phyloP scores from a whole-genome alignment of 2,113 vertebrate genomes.

The Mobula birostris region DNA sequence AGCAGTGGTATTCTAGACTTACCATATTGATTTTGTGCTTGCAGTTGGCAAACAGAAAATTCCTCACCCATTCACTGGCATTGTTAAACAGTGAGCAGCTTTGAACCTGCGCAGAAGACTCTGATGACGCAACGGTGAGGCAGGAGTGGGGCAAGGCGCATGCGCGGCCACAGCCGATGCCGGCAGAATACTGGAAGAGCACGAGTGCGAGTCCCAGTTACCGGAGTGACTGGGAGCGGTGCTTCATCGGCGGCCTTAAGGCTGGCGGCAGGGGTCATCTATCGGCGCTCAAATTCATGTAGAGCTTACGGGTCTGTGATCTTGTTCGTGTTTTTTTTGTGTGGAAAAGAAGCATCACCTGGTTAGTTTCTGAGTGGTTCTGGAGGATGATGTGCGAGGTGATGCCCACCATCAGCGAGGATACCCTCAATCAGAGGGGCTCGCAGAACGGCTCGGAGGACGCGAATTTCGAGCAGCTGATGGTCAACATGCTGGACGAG shows the following conservation, averaged over 20 bases:
- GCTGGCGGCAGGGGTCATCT: conserved; percentile 42
- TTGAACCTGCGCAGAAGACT: too few relatives aligned
- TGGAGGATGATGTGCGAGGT: conserved; percentile 87
- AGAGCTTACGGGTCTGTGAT: conserved; percentile 22
- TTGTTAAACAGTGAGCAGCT: not conserved
- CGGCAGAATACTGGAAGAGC: not conserved
- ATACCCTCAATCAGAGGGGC: conserved; percentile 72
- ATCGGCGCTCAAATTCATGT: conserved; percentile 46
- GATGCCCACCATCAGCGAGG: conserved; percentile 96
- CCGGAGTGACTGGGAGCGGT: not conserved
- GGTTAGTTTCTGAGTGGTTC: conserved; percentile 45
- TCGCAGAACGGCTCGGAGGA: conserved; percentile 73
- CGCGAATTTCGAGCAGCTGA: conserved; percentile 94
- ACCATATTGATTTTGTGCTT: not conserved
- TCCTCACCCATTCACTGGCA: not conserved
- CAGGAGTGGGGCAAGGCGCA: conserved; percentile 7
- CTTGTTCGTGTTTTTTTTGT: not conserved
- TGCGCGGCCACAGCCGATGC: not conserved
- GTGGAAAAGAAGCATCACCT: conserved; percentile 44
- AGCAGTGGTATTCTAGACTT: not conserved
- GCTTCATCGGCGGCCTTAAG: conserved; percentile 40
- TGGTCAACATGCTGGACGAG: conserved; percentile 98
- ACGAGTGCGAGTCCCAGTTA: not conserved
- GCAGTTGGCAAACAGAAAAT: not conserved
- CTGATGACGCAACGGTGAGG: not conserved